These are phyloP conservation scores for Toxonevra muliebris DNA, from an alignment of 2,888 invertebrate genomes.

Conservation along the genomic window DNA sequence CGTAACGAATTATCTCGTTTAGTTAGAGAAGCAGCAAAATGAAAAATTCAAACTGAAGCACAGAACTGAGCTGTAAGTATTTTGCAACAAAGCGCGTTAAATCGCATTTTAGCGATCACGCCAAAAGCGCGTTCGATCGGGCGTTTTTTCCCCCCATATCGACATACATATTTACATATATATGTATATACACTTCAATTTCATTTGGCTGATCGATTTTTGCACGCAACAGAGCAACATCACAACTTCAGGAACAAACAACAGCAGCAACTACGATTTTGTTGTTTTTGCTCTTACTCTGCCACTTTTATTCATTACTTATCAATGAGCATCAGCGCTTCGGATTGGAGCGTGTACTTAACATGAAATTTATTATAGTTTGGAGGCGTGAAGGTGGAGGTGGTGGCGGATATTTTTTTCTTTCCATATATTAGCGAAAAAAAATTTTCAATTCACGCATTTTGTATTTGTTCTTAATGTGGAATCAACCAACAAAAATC, in stretches of 20 bases:
- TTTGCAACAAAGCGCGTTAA: background rate
- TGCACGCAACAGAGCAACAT: slow-evolving; percentile 52
- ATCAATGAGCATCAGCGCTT: too few relatives aligned
- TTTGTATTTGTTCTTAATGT: too few relatives aligned
- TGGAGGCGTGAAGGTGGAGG: slow-evolving; percentile 35
- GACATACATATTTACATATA: background rate
- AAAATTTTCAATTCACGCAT: too few relatives aligned
- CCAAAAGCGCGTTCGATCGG: slow-evolving; percentile 43
- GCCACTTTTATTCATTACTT: too few relatives aligned
- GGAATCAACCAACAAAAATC: too few relatives aligned
- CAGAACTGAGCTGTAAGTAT: background rate
- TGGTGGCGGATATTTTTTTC: slow-evolving; percentile 3
- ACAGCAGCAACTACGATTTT: too few relatives aligned
- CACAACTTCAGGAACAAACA: background rate
- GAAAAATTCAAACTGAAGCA: slow-evolving; percentile 24
- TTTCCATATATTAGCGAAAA: too few relatives aligned
- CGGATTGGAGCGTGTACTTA: slow-evolving; percentile 37
- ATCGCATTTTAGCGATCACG: slow-evolving; percentile 32
- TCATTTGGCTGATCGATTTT: slow-evolving; percentile 53
- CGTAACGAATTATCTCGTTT: slow-evolving; percentile 34
- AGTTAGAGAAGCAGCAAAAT: slow-evolving; percentile 5
- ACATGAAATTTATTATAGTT: slow-evolving; percentile 43
- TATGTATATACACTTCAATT: background rate
- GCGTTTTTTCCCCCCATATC: slow-evolving; percentile 32
- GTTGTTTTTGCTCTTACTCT: too few relatives aligned